A percentile compares a stretch with the other conserved stretches of the same genome.
Evolutionary conservation across 2,113 vertebrate species (phyloP).

Genomic region (Saccopteryx bilineata): DNA sequence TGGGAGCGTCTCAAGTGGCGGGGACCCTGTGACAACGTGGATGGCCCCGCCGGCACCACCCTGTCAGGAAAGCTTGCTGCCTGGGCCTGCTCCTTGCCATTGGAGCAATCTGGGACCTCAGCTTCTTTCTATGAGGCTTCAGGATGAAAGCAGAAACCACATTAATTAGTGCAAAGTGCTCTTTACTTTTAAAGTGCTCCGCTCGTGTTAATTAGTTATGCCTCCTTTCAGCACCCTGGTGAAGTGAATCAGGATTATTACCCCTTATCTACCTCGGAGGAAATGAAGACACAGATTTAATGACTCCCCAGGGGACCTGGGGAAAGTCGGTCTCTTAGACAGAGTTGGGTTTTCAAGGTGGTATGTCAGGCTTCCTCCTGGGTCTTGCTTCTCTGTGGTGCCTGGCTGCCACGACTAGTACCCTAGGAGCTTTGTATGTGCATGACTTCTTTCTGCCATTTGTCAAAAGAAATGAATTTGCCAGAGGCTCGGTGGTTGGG

Average conservation of each 20-base stretch:
- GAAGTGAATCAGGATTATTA: slow-evolving; percentile 68
- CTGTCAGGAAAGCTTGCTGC: background rate
- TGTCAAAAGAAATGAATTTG: background rate
- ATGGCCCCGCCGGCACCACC: background rate
- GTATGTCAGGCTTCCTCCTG: background rate
- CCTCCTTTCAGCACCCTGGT: slow-evolving; percentile 49
- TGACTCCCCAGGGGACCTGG: slow-evolving; percentile 67
- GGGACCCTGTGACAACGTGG: background rate
- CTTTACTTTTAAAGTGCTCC: slow-evolving; percentile 70
- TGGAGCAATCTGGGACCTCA: too few species aligned
- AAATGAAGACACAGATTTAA: slow-evolving; percentile 77
- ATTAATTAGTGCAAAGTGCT: slow-evolving; percentile 74
- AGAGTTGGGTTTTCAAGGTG: slow-evolving; percentile 40
- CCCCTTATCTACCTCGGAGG: slow-evolving; percentile 63
- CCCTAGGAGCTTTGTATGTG: background rate
- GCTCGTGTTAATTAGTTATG: slow-evolving; percentile 58
- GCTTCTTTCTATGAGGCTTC: slow-evolving; percentile 24
- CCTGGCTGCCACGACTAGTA: background rate
- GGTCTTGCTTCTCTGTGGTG: background rate
- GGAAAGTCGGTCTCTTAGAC: slow-evolving; percentile 60
- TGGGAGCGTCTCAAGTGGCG: slow-evolving; percentile 42
- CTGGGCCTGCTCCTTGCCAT: background rate
- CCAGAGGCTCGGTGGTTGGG: background rate
- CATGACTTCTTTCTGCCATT: background rate
- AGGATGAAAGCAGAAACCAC: slow-evolving; percentile 58